These are phyloP conservation scores for Zosterops pallidus DNA, from an alignment of 2,113 vertebrate genomes.

Conservation along the genomic window DNA sequence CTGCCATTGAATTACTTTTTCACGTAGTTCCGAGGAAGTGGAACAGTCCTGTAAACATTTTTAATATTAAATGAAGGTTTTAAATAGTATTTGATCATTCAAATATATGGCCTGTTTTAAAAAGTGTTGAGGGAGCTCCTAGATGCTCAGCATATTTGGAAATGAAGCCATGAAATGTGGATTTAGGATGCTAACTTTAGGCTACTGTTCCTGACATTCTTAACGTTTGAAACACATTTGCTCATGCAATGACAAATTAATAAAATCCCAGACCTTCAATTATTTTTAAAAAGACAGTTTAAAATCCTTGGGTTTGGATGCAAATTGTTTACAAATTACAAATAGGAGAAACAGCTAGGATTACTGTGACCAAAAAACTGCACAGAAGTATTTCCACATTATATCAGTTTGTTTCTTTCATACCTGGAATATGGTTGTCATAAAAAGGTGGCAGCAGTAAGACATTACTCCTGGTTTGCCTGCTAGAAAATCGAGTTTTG, in stretches of 20 bases:
- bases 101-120: not conserved
- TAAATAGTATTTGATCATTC: not conserved
- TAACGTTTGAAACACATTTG: constrained; percentile 10
- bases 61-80: not conserved
- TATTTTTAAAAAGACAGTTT: not conserved
- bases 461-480: not conserved
- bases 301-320: not conserved
- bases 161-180: constrained; percentile 56
- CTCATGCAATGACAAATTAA: not conserved
- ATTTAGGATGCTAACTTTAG: constrained; percentile 62
- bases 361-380: not conserved
- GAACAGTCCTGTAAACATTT: not conserved
- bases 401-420: not conserved
- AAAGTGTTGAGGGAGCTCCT: not conserved
- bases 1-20: not conserved
- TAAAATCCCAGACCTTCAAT: not conserved
- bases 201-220: constrained; percentile 59
- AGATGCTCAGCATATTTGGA: constrained; percentile 47
- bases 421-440: constrained; percentile 28
- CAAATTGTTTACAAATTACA: not conserved
- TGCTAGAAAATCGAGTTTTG: not conserved
- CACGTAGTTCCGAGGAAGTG: not conserved
- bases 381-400: not conserved
- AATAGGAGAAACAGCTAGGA: not conserved
- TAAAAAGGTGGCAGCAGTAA: not conserved